A percentile compares a stretch with the other conserved stretches of the same genome.
phyloP scores from a whole-genome alignment of 1,140 invertebrate genomes.

The Chlorops oryzae region DNA sequence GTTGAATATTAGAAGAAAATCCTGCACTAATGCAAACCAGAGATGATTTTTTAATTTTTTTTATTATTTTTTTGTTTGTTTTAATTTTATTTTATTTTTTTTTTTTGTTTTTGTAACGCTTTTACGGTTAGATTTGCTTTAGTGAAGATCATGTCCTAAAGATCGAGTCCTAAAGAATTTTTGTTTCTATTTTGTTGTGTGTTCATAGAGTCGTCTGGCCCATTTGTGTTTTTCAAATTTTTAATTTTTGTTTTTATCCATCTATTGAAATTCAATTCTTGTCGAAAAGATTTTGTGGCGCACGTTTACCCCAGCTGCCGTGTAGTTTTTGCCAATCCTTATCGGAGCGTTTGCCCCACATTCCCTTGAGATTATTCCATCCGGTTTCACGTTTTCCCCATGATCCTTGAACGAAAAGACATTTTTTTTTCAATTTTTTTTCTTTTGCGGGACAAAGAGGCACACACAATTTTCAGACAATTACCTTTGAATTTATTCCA shows the following conservation, averaged over 20 bases:
- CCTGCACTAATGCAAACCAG: no score
- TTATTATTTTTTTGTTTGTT: no score
- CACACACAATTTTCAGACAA: not conserved
- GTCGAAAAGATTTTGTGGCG: slow-evolving; percentile 9
- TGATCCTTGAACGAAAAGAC: slow-evolving; percentile 44
- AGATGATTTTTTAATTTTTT: no score
- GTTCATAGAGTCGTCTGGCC: no score
- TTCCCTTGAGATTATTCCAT: slow-evolving; percentile 66
- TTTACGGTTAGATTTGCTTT: no score
- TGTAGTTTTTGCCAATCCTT: slow-evolving; percentile 42
- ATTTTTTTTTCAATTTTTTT: not conserved
- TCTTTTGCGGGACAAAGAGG: not conserved
- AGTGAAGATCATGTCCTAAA: no score
- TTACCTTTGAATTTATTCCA: slow-evolving; percentile 57
- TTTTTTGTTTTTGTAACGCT: no score
- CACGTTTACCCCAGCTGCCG: slow-evolving; percentile 42
- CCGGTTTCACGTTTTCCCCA: slow-evolving; percentile 66
- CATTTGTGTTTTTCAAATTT: not conserved
- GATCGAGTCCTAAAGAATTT: no score
- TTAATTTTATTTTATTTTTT: no score
- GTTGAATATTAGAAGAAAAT: no score
- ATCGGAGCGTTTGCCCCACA: slow-evolving; percentile 60
- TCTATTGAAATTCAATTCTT: slow-evolving; percentile 19
- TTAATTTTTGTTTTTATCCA: not conserved
- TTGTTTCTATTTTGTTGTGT: no score